Conservation (phyloP, 2,888 invertebrate species). For the Aleiodes leptofemur region DNA sequence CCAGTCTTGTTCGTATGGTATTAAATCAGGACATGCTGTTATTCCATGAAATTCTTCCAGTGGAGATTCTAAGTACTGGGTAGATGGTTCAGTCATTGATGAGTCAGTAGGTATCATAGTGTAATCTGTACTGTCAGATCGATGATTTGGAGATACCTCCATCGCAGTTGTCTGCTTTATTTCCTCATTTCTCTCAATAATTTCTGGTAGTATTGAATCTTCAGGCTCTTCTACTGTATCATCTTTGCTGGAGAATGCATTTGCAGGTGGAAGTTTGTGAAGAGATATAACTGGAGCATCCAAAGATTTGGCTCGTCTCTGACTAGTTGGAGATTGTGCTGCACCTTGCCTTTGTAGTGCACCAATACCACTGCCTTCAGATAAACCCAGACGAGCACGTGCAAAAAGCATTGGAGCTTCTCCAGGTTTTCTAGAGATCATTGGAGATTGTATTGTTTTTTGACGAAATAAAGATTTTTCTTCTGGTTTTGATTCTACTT, state of each 20-base stretch:
- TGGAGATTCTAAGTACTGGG: conserved; percentile 71
- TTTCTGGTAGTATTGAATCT: conserved; percentile 77
- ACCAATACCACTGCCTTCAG: conserved; percentile 88
- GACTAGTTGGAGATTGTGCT: conserved; percentile 84
- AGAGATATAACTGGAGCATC: conserved; percentile 90
- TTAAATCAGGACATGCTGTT: conserved; percentile 64
- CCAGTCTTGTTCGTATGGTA: conserved; percentile 66
- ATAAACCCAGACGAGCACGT: conserved; percentile 86
- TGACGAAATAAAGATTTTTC: conserved; percentile 70
- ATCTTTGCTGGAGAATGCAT: conserved; percentile 92
- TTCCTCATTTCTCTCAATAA: conserved; percentile 78
- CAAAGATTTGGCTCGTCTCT: conserved; percentile 88
- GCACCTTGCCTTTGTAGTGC: conserved; percentile 86
- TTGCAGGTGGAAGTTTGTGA: conserved; percentile 86
- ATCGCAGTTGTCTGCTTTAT: conserved; percentile 51
- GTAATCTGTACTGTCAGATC: conserved; percentile 70
- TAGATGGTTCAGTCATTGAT: conserved; percentile 71
- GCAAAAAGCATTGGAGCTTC: conserved; percentile 88
- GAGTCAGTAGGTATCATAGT: conserved; percentile 70
- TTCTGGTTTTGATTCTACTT: conserved; percentile 59
- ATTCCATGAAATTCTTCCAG: conserved; percentile 71
- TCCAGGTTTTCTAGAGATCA: conserved; percentile 82
- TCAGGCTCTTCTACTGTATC: conserved; percentile 85
- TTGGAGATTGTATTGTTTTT: conserved; percentile 81
- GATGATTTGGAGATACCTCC: conserved; percentile 65